Evolutionary conservation across 2,797 vertebrate species (phyloP).

Genomic region (Fratercula arctica): DNA sequence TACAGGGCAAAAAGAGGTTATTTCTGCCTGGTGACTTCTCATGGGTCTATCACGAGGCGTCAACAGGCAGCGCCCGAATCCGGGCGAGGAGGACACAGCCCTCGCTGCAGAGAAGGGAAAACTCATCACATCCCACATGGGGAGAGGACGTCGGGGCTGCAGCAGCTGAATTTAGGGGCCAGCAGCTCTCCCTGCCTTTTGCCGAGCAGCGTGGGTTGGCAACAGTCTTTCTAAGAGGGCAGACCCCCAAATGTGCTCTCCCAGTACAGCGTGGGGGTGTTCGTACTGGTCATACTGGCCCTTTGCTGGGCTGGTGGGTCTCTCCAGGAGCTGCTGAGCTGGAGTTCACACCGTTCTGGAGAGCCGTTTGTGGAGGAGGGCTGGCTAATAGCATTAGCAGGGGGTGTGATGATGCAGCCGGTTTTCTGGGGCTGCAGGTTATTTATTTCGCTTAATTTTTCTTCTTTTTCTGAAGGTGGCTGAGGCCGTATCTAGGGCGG

Average conservation of each 20-base stretch:
- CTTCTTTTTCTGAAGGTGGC: background rate
- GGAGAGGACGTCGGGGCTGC: fast-evolving
- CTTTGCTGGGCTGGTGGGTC: background rate
- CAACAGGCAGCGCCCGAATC: background rate
- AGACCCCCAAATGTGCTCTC: fast-evolving
- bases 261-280: background rate
- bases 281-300: background rate
- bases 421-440: constrained; percentile 21
- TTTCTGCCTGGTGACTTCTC: background rate
- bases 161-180: background rate
- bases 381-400: constrained; percentile 22
- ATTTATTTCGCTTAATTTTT: constrained; percentile 30
- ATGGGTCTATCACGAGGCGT: background rate
- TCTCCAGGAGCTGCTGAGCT: constrained; percentile 14
- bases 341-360: background rate
- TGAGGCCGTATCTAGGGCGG: background rate
- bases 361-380: background rate
- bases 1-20: background rate
- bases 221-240: background rate
- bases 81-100: background rate
- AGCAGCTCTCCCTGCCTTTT: background rate
- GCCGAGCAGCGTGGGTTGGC: background rate
- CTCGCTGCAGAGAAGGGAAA: background rate
- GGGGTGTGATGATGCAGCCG: constrained; percentile 27
- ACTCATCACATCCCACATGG: background rate